Evolutionary conservation across 2,797 vertebrate genomes (phyloP).

Genomic region (Aphelocoma californica): DNA sequence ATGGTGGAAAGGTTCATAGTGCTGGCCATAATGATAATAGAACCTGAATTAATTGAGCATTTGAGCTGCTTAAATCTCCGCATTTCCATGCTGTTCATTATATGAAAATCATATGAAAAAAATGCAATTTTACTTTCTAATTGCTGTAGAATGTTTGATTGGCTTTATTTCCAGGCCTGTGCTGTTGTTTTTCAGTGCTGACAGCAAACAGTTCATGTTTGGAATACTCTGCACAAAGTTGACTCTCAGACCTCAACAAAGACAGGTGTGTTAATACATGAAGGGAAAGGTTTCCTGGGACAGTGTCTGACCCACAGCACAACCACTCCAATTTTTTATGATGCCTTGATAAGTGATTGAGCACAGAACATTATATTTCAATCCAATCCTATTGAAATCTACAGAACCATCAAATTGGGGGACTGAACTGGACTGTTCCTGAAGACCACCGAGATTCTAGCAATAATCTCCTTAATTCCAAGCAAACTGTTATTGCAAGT

Average conservation of each 20-base stretch:
- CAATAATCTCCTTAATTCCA: background rate
- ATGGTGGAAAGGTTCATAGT: background rate
- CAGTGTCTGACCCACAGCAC: background rate
- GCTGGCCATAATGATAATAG: background rate
- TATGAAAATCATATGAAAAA: background rate
- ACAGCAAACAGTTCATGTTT: background rate
- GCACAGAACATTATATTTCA: background rate
- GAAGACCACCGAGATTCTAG: background rate
- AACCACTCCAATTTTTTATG: background rate
- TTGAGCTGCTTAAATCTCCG: background rate
- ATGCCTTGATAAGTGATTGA: background rate
- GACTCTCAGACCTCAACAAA: background rate
- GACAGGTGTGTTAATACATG: background rate
- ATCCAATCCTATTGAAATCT: background rate
- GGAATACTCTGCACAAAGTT: accelerated
- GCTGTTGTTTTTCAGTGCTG: background rate
- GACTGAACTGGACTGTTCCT: background rate
- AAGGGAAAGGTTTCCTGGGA: background rate
- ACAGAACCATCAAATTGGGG: background rate
- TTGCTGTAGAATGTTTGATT: background rate
- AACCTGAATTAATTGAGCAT: background rate
- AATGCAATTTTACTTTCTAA: background rate
- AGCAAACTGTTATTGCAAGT: background rate
- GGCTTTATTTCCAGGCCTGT: background rate
- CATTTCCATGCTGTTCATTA: background rate